Conservation (phyloP, 2,113 vertebrate species). For the Clupea harengus region DNA sequence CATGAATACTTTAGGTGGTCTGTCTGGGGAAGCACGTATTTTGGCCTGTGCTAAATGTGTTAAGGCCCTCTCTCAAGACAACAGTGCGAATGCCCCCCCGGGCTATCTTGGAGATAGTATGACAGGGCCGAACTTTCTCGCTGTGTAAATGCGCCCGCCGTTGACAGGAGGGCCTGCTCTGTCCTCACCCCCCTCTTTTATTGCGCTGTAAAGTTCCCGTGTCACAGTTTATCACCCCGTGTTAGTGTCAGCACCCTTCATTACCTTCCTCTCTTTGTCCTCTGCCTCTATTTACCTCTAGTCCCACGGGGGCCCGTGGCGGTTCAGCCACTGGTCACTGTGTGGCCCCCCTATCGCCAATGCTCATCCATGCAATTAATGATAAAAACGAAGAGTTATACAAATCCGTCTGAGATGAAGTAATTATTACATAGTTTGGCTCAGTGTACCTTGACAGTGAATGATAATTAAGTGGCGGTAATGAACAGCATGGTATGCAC, state of each 20-base stretch:
- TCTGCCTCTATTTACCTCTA: background rate
- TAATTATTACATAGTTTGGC: background rate
- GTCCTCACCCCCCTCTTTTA: conserved; percentile 21
- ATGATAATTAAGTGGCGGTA: background rate
- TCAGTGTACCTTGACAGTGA: conserved; percentile 15
- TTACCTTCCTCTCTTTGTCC: background rate
- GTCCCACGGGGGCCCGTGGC: background rate
- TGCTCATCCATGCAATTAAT: conserved; percentile 11
- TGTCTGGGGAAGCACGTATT: background rate
- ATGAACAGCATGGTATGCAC: background rate
- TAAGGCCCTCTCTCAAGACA: conserved; percentile 5
- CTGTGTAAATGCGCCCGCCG: background rate
- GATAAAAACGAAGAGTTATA: background rate
- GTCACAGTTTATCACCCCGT: conserved; percentile 37
- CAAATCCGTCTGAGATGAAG: background rate
- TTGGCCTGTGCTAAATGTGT: background rate
- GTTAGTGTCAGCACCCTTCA: conserved; percentile 33
- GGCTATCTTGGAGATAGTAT: conserved; percentile 28
- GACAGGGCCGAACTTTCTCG: conserved; percentile 17
- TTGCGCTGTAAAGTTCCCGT: conserved; percentile 40
- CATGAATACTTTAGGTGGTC: background rate
- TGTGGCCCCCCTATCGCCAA: conserved; percentile 5
- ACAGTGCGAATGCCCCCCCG: conserved; percentile 16
- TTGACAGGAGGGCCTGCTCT: background rate
- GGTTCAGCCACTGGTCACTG: background rate